These are phyloP conservation scores for Perccottus glenii DNA, from an alignment of 2,113 vertebrate genomes.

Conservation along the genomic window DNA sequence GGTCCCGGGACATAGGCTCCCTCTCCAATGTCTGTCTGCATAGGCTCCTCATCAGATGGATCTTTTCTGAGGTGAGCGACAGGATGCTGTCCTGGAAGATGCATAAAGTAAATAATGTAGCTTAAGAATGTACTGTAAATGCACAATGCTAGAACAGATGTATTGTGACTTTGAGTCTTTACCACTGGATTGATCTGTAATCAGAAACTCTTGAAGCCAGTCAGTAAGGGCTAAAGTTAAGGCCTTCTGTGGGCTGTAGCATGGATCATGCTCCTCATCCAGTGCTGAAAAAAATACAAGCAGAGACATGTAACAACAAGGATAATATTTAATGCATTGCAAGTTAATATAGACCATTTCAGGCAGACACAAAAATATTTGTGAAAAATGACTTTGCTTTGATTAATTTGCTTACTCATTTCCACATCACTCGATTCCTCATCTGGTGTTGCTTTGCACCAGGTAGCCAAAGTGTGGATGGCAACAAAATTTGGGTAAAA, in stretches of 20 bases:
- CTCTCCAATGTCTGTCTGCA: conserved; percentile 92
- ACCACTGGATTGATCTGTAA: conserved; percentile 87
- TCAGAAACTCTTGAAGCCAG: conserved; percentile 92
- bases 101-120: neutral
- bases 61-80: conserved; percentile 52
- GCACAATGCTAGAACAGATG: too few species aligned
- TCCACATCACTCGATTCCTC: conserved; percentile 88
- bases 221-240: conserved; percentile 89
- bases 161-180: conserved; percentile 9
- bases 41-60: conserved; percentile 82
- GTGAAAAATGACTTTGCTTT: too few species aligned
- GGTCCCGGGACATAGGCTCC: conserved; percentile 83
- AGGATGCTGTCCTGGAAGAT: conserved; percentile 22
- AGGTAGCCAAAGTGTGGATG: conserved; percentile 93
- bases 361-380: too few species aligned
- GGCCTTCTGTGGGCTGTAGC: conserved; percentile 93
- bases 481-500: conserved; percentile 98
- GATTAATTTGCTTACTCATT: conserved; percentile 84
- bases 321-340: neutral
- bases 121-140: neutral
- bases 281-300: conserved; percentile 67
- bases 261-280: conserved; percentile 88
- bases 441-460: conserved; percentile 90
- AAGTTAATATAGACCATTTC: too few species aligned
- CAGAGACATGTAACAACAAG: neutral